These are phyloP conservation scores for Lasioglossum zephyrum DNA, from an alignment of 2,888 invertebrate species.

Conservation along the genomic window DNA sequence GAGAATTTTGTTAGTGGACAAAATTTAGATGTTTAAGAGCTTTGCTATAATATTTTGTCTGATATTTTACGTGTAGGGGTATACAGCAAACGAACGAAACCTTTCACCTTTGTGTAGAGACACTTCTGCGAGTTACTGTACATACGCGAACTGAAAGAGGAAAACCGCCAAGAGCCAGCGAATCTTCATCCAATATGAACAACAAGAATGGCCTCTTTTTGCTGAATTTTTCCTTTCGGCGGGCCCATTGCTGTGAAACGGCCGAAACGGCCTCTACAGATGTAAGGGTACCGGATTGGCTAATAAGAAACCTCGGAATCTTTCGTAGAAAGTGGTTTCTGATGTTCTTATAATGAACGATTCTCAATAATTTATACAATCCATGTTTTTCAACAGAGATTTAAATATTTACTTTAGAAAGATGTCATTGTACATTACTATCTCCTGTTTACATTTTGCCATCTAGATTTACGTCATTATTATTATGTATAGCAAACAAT, in stretches of 20 bases:
- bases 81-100: not conserved
- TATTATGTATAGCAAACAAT: too few species aligned
- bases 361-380: not conserved
- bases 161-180: conserved; percentile 2
- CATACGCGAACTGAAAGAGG: not conserved
- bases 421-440: not conserved
- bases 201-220: not conserved
- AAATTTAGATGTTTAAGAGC: not conserved
- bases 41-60: not conserved
- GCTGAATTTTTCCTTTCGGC: not conserved
- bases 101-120: not conserved
- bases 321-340: too few species aligned
- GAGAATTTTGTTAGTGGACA: not conserved
- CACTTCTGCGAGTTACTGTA: not conserved
- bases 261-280: not conserved
- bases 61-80: not conserved
- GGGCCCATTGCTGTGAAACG: not conserved
- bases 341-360: not conserved
- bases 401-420: not conserved
- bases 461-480: too few species aligned
- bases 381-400: not conserved
- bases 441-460: too few species aligned
- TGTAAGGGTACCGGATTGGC: not conserved
- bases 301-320: not conserved
- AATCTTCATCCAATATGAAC: conserved; percentile 5